Percentiles rank a stretch among this genome's conserved stretches.
Conservation (phyloP, 2,113 vertebrate genomes). For the Larimichthys crocea region DNA sequence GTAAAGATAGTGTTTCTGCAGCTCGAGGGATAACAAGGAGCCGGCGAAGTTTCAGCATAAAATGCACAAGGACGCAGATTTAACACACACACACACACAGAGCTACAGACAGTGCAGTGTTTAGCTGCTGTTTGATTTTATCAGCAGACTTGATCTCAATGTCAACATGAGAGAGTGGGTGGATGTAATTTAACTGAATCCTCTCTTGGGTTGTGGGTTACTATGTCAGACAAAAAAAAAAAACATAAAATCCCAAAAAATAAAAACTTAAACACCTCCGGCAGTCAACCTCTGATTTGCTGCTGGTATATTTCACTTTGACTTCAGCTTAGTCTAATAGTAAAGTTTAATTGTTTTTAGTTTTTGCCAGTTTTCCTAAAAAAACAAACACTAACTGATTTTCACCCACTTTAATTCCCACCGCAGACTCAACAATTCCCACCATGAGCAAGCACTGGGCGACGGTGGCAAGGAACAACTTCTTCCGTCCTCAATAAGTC, state of each 20-base stretch:
- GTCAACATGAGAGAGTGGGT: constrained; percentile 48
- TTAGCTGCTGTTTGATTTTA: constrained; percentile 51
- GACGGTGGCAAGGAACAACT: too few relatives aligned
- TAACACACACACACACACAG: not conserved
- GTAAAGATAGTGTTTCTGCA: constrained; percentile 56
- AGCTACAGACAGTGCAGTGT: not conserved
- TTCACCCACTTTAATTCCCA: not conserved
- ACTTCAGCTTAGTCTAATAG: not conserved
- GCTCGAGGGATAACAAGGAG: constrained; percentile 67
- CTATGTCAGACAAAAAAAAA: constrained; percentile 11
- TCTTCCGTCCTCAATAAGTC: too few relatives aligned
- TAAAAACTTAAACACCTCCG: constrained; percentile 1
- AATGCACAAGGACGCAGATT: constrained; percentile 18
- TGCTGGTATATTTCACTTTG: constrained; percentile 6
- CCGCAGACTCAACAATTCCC: too few relatives aligned
- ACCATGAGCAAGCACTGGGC: too few relatives aligned
- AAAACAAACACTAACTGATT: not conserved
- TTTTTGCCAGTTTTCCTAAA: constrained; percentile 11
- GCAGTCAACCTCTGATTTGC: constrained; percentile 4
- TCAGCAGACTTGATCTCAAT: constrained; percentile 49
- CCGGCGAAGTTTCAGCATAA: constrained; percentile 19
- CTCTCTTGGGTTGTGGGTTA: constrained; percentile 21
- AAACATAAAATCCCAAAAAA: not conserved
- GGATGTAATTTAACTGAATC: constrained; percentile 45
- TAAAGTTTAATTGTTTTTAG: not conserved